A percentile compares a stretch with the other conserved stretches of the same genome.
These are phyloP conservation scores for Phyllotis vaccarum DNA, from an alignment of 2,797 vertebrate genomes.

Conservation along the genomic window DNA sequence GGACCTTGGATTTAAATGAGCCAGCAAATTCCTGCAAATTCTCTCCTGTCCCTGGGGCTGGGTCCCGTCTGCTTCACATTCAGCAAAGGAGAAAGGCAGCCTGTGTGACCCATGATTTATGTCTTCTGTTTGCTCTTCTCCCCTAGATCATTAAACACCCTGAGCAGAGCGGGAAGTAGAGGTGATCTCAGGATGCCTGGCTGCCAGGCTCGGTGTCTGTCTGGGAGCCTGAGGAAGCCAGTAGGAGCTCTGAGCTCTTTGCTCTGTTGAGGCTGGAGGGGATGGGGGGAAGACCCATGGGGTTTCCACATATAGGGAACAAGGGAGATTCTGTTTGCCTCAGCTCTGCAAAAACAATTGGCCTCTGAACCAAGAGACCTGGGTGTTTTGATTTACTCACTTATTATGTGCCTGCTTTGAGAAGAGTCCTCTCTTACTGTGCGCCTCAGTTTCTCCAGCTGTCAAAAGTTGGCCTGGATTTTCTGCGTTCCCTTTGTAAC, in stretches of 20 bases:
- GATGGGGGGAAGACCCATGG: neutral
- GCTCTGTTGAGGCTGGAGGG: neutral
- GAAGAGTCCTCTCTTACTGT: neutral
- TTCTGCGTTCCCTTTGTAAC: neutral
- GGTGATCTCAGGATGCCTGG: constrained; percentile 72
- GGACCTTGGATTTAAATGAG: constrained; percentile 73
- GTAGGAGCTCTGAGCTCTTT: constrained; percentile 41
- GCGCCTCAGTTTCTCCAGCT: constrained; percentile 66
- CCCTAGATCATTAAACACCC: constrained; percentile 74
- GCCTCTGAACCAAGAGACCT: constrained; percentile 32
- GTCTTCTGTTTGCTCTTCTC: constrained; percentile 71
- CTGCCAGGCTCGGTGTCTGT: constrained; percentile 57
- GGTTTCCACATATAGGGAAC: constrained; percentile 61
- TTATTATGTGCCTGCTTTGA: constrained; percentile 5
- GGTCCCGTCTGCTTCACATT: constrained; percentile 63
- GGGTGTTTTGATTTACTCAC: constrained; percentile 33
- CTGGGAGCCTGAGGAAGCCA: neutral
- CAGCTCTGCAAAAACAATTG: constrained; percentile 37
- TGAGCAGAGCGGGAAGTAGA: constrained; percentile 58
- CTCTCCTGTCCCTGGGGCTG: constrained; percentile 66
- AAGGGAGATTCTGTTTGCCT: constrained; percentile 72
- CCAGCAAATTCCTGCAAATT: constrained; percentile 71
- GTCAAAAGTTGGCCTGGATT: neutral
- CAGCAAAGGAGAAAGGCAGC: constrained; percentile 71
- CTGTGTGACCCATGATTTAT: constrained; percentile 77